Percentiles rank a stretch among this genome's conserved stretches.
Conservation (phyloP, 1,140 invertebrate genomes). For the Apis laboriosa region DNA sequence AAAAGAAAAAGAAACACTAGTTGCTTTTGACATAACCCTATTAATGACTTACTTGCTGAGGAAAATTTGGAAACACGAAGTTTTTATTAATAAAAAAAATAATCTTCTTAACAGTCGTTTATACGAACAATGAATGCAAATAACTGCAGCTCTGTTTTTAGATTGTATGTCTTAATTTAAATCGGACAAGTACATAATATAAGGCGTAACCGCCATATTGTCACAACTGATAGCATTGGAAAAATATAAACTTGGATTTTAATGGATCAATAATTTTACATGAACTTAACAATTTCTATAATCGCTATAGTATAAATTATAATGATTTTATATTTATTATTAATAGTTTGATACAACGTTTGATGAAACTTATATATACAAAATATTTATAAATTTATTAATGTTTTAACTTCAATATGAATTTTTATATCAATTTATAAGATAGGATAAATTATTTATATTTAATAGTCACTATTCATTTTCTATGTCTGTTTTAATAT, state of each 20-base stretch:
- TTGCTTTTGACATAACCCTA: slow-evolving; percentile 60
- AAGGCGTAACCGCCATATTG: slow-evolving; percentile 62
- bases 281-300: slow-evolving; percentile 1
- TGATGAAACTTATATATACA: neutral
- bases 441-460: neutral
- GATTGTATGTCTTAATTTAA: slow-evolving; percentile 58
- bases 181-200: slow-evolving; percentile 45
- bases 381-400: neutral
- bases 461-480: neutral
- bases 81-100: slow-evolving; percentile 25
- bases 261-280: slow-evolving; percentile 55
- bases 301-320: neutral
- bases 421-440: neutral
- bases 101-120: slow-evolving; percentile 31
- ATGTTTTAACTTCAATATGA: neutral
- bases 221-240: slow-evolving; percentile 63
- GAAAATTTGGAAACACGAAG: neutral
- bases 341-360: neutral
- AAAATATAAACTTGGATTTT: slow-evolving; percentile 42
- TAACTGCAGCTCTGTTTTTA: slow-evolving; percentile 46
- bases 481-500: too few relatives aligned
- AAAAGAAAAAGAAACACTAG: slow-evolving; percentile 63
- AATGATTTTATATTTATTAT: neutral
- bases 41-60: slow-evolving; percentile 38
- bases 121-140: slow-evolving; percentile 36